Percentiles rank a stretch among this genome's conserved stretches.
These are phyloP conservation scores for Tragopan temminckii DNA, from an alignment of 2,797 vertebrate genomes.

Conservation along the genomic window DNA sequence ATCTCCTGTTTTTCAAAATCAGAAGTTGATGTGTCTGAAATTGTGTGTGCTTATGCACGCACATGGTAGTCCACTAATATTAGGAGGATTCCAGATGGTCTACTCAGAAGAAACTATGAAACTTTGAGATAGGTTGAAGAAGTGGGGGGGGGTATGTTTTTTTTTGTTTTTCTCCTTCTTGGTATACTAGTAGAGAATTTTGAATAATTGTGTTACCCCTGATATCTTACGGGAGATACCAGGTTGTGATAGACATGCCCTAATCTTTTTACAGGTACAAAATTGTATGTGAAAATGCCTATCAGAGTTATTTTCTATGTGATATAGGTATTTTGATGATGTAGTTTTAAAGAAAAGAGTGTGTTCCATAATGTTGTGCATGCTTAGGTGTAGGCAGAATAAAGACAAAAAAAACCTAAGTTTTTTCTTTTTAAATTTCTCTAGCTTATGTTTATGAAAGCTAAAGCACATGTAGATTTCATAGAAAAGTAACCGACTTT, in stretches of 20 bases:
- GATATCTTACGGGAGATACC: background rate
- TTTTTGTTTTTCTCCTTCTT: too few relatives aligned
- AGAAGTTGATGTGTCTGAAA: background rate
- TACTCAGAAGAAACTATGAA: background rate
- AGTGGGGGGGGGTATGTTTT: too few relatives aligned
- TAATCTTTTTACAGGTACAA: background rate
- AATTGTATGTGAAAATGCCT: background rate
- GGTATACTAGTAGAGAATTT: background rate
- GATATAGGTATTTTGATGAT: background rate
- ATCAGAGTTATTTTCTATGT: background rate
- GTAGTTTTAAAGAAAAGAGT: background rate
- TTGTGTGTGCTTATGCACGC: rapidly evolving
- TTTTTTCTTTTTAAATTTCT: background rate
- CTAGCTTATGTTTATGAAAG: background rate
- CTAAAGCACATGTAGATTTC: background rate
- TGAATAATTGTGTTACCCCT: background rate
- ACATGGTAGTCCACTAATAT: background rate
- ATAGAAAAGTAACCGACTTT: background rate
- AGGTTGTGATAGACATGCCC: background rate
- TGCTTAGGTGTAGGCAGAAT: background rate
- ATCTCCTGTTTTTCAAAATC: background rate
- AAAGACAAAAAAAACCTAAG: background rate
- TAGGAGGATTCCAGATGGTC: background rate
- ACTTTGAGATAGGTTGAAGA: background rate
- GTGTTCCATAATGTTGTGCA: background rate